Conservation (phyloP, 53 echinoderm and acorn worm genomes). For the Stichopus horrens region DNA sequence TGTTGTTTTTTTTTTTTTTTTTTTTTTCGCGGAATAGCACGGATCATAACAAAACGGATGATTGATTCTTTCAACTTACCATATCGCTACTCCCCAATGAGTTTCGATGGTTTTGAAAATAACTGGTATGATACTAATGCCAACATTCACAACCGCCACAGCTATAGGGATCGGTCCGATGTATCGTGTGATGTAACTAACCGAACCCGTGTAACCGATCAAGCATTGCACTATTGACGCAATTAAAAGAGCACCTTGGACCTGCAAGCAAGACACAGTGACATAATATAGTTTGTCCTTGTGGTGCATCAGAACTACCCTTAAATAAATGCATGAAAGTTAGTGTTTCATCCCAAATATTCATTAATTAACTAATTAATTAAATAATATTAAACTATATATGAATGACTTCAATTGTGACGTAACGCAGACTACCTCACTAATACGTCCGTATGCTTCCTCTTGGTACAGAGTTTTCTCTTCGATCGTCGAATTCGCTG, state of each 20-base stretch:
- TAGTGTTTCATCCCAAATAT: too few relatives aligned
- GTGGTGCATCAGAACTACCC: neutral
- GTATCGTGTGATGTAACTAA: conserved; percentile 71
- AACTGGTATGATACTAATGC: conserved; percentile 62
- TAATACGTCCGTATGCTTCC: neutral
- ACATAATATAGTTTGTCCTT: neutral
- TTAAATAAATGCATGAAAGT: neutral
- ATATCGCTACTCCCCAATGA: conserved; percentile 83
- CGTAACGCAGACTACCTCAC: too few relatives aligned
- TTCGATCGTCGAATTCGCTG: neutral
- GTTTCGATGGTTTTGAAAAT: conserved; percentile 48
- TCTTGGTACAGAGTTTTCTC: neutral
- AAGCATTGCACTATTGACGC: conserved; percentile 74
- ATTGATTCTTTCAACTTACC: conserved; percentile 54
- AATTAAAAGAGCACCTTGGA: conserved; percentile 84
- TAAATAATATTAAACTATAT: too few relatives aligned
- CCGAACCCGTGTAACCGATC: conserved; percentile 78
- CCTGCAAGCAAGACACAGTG: conserved; percentile 30
- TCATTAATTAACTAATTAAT: too few relatives aligned
- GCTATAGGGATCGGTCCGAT: conserved; percentile 85
- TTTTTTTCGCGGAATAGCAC: too few relatives aligned
- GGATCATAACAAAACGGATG: too few relatives aligned
- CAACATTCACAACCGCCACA: conserved; percentile 78
- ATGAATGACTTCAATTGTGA: too few relatives aligned
- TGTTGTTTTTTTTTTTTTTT: too few relatives aligned